Base-by-base conservation (phyloP, 2,888 invertebrate genomes). In the Eremobia ochroleuca region DNA sequence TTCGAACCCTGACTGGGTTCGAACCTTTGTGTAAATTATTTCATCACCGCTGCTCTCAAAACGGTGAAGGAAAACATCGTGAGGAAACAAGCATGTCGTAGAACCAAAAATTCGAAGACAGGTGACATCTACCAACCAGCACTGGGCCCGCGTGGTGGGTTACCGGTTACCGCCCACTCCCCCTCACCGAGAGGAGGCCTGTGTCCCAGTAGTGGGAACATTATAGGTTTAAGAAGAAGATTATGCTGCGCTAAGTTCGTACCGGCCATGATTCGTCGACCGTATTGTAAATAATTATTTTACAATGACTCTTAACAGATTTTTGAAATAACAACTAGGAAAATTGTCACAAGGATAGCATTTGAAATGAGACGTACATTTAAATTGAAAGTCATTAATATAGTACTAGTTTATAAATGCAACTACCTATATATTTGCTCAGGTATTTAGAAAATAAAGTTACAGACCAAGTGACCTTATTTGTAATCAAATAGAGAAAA, bases 401-500 rank as follows among this genome's bases (percentile, higher is more conserved):
- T 85, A 82, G 28, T 49, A 46, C 66, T 73, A 82, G 83, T 64
- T 55, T 46, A 64, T 59, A 71, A 64, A 86, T 68, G 67, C 59
- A 73, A 77, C 40, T 85, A 81, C 40, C 21, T 81, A 72, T 65
- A 52, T 46, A 59, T 55, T 84, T 84, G 83, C 83, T 84, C 87
- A 86, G 75, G 79, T 66, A 66, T 82, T 62, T 83, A 78, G 52
- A 49, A 46, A 69, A 59, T 78, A 75, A 78, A 68, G 49, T 73
- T 77, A 49, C 52, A 75, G 25, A 82, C 72, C 73, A 86, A 86
- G 88, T 88, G 81, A 31, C 74, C 88, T 86, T 86, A 88, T 77
- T 77, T 83, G 83, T 78, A 71, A 76, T 64, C 31, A 76, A 83
- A 73, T 80, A 73, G 59, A 61, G 34, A 72, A 76, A 69, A 69